These are phyloP conservation scores for Drosophila prolongata DNA, from an alignment of 2,888 invertebrate genomes.

Conservation along the genomic window DNA sequence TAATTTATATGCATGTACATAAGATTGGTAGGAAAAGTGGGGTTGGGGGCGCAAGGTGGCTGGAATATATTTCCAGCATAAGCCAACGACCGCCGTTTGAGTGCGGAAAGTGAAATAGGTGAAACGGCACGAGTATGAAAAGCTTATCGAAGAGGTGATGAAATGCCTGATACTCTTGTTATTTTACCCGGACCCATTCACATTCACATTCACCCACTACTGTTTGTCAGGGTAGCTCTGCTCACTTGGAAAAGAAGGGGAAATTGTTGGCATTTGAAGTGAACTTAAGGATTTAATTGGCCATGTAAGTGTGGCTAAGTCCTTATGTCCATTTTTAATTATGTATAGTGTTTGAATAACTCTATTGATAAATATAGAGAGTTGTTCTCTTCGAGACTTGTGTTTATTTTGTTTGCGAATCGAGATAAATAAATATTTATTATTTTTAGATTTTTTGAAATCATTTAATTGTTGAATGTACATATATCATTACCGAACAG, in stretches of 20 bases:
- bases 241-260: constrained; percentile 17
- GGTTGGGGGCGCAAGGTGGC: constrained; percentile 17
- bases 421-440: no score
- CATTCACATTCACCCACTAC: not conserved
- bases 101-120: constrained; percentile 35
- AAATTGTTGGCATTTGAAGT: constrained; percentile 22
- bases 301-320: not conserved
- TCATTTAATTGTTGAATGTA: no score
- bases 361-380: not conserved
- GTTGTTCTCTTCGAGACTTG: no score
- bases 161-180: constrained; percentile 44
- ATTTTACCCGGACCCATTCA: constrained; percentile 4
- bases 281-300: constrained; percentile 26
- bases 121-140: constrained; percentile 9
- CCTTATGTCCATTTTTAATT: not conserved
- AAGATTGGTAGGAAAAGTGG: constrained; percentile 4
- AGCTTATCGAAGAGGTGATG: constrained; percentile 36
- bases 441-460: no score
- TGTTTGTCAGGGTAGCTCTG: not conserved
- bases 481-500: no score
- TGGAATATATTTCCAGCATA: constrained; percentile 41
- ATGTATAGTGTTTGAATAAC: not conserved
- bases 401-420: no score
- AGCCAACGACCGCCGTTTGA: constrained; percentile 54
- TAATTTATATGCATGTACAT: constrained; percentile 24